Base-by-base conservation (phyloP, 2,888 invertebrate genomes). In the Drosophila pseudotalamancana region DNA sequence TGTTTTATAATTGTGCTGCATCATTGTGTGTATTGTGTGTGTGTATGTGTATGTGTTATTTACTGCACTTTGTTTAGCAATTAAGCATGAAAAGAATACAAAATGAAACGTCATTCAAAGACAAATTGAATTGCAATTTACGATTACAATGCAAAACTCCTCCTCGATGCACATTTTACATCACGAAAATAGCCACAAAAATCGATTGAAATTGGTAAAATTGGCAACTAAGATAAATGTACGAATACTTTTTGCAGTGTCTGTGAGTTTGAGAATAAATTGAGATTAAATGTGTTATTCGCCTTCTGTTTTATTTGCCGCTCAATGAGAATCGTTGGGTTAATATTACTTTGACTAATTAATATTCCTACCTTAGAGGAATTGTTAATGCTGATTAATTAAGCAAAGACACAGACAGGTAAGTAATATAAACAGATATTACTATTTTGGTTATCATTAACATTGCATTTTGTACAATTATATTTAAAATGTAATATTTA, bases 231-330 rank as follows among this genome's bases (percentile, higher is more conserved):
- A 65, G 70, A 63, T 81, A 73, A 70, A 61, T 66, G 71, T 61
- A 70, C 39, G 61, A 64, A 71, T 71, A 67, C 70, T 81, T 77
- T 78, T 81, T 62, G 64, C 64, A 46, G 53, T 72, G 71, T 70
- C 75, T 34, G 72, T 64, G 59, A 60, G 55, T 70, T 65, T 27
- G 51, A 57, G 54, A 81, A 77, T 81, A 81, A 78, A 78, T 49
- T 51, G 49, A 42, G 48, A 71, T 77, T 77, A 64, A 67, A 64
- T 84, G 71, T 77, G 59, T 54, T 59, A 42, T 11, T 16, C 9
- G 23, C 1, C 12, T 16, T 46, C 35, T 34, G 21, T 56, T 53
- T 55, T 25, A 64, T 31, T 63, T 4, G n/a, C 29, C 2, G 2
- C 8, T 11, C 12, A 40, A 5, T 0, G 12, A 6, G 6, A 9